These are phyloP conservation scores for Agapetus fuscipes DNA, from an alignment of 2,888 invertebrate species.

Conservation along the genomic window DNA sequence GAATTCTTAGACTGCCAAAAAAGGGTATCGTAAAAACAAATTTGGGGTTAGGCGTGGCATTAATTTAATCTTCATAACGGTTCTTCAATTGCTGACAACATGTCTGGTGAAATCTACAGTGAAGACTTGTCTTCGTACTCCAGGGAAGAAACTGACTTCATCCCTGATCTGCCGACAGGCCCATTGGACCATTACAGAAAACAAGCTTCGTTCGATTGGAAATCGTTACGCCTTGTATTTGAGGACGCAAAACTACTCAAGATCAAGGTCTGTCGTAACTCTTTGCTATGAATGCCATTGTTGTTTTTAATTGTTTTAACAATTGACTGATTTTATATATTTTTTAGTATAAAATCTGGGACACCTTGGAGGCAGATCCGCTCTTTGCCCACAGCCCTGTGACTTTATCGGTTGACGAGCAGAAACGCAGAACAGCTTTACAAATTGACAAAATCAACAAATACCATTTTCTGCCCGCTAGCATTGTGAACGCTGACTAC, in stretches of 20 bases:
- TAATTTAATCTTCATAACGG: neutral
- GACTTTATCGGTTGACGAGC: conserved; percentile 59
- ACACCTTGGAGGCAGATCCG: conserved; percentile 67
- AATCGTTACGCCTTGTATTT: conserved; percentile 66
- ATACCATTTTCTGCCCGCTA: conserved; percentile 53
- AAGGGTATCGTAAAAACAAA: too few species aligned
- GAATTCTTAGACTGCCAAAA: too few species aligned
- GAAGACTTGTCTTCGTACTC: neutral
- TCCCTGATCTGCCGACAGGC: conserved; percentile 60
- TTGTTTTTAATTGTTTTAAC: too few species aligned
- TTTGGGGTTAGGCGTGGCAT: conserved; percentile 19
- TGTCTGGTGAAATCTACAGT: neutral
- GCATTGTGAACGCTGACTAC: conserved; percentile 51
- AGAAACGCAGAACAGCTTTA: conserved; percentile 59
- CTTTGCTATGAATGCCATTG: too few species aligned
- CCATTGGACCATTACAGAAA: conserved; percentile 73
- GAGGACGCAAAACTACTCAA: conserved; percentile 62
- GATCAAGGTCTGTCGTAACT: conserved; percentile 71
- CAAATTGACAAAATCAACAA: conserved; percentile 58
- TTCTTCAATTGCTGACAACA: neutral
- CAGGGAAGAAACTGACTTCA: conserved; percentile 46
- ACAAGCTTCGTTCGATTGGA: conserved; percentile 79
- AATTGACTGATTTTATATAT: too few species aligned
- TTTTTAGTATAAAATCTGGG: conserved; percentile 68
- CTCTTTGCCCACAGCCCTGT: conserved; percentile 57